These are phyloP conservation scores for Epistrophella euchroma DNA, from an alignment of 2,888 invertebrate genomes.

Conservation along the genomic window DNA sequence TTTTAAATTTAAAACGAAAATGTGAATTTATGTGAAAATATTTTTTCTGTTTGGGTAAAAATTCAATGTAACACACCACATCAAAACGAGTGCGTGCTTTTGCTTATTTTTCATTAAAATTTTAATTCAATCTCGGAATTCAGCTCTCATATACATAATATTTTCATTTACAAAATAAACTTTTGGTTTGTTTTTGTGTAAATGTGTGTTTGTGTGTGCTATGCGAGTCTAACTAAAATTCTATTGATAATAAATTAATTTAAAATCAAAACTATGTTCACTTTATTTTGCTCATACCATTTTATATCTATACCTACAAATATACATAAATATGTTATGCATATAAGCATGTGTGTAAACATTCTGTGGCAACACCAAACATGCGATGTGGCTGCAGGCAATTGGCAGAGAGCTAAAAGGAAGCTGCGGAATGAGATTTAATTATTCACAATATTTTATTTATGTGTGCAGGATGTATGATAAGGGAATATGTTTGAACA, in stretches of 20 bases:
- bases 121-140: conserved; percentile 48
- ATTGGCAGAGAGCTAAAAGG: background rate
- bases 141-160: background rate
- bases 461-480: conserved; percentile 17
- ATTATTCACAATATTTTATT: conserved; percentile 14
- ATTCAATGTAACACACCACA: conserved; percentile 32
- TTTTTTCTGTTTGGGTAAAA: background rate
- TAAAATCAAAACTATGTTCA: conserved; percentile 55
- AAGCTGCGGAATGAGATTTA: conserved; percentile 23
- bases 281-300: background rate
- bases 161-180: conserved; percentile 12
- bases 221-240: too few relatives aligned
- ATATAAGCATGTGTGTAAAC: conserved; percentile 6
- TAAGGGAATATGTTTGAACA: conserved; percentile 13
- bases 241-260: conserved; percentile 57
- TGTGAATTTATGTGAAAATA: background rate
- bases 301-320: too few relatives aligned
- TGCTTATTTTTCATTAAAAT: conserved; percentile 64
- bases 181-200: background rate
- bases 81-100: background rate
- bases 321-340: background rate
- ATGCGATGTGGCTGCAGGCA: background rate
- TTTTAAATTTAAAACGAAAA: background rate
- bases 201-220: background rate
- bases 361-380: conserved; percentile 17